Evolutionary conservation across 2,797 vertebrate species (phyloP).

Genomic region (Ammospiza maritima): DNA sequence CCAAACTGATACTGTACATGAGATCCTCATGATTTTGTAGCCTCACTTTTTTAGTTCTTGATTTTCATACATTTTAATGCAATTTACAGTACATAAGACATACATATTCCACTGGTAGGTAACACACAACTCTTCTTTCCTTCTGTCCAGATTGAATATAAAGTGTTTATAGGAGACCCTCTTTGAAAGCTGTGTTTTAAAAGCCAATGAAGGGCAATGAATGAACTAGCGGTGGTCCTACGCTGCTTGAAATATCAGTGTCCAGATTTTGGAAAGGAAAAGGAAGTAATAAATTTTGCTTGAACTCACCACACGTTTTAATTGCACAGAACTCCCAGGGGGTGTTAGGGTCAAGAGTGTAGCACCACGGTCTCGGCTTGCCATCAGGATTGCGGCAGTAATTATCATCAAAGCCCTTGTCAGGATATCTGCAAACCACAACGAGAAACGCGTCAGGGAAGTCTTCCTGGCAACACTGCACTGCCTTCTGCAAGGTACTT

Average conservation of each 20-base stretch:
- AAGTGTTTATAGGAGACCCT: not conserved
- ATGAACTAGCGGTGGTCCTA: slow-evolving; percentile 57
- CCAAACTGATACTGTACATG: not conserved
- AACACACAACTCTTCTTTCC: not conserved
- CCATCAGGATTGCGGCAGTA: slow-evolving; percentile 97
- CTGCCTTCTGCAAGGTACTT: not conserved
- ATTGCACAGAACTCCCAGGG: slow-evolving; percentile 97
- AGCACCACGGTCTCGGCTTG: slow-evolving; percentile 95
- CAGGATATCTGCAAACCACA: slow-evolving; percentile 88
- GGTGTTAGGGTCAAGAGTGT: slow-evolving; percentile 92
- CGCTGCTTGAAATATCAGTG: slow-evolving; percentile 58
- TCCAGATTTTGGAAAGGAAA: slow-evolving; percentile 72
- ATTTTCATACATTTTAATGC: not conserved
- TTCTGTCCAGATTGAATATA: not conserved
- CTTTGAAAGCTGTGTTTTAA: not conserved
- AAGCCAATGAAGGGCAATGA: not conserved
- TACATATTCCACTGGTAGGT: not conserved
- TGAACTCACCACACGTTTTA: slow-evolving; percentile 92
- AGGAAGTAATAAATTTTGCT: slow-evolving; percentile 84
- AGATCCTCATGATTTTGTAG: not conserved
- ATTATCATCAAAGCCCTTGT: slow-evolving; percentile 98
- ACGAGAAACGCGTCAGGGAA: slow-evolving; percentile 69
- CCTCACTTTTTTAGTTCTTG: not conserved
- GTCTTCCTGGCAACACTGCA: slow-evolving; percentile 52
- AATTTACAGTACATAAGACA: not conserved